phyloP scores from a whole-genome alignment of 2,888 invertebrate species.

The Melieria omissa region DNA sequence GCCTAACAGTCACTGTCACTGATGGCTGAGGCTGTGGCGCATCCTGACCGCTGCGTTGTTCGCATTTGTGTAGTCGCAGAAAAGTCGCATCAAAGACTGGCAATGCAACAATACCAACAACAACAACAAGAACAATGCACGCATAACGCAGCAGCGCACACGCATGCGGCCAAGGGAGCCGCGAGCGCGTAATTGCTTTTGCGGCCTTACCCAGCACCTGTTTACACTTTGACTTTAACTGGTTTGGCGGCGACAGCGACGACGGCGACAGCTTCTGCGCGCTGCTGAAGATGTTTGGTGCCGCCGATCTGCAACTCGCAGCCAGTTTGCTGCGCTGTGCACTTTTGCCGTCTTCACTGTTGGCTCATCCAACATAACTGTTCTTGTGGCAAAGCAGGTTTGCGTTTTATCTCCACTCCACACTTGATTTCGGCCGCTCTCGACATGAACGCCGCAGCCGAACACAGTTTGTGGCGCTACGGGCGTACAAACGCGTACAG shows the following conservation, averaged over 20 bases:
- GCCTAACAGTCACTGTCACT: no score
- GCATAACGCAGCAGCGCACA: background rate
- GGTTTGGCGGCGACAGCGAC: constrained; percentile 5
- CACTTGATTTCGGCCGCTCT: no score
- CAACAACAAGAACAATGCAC: background rate
- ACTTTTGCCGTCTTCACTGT: constrained; percentile 20
- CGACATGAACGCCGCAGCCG: no score
- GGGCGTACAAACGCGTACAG: no score
- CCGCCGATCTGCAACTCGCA: background rate
- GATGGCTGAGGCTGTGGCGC: no score
- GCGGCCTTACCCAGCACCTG: constrained; percentile 17
- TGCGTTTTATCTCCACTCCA: background rate
- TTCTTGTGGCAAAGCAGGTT: constrained; percentile 23
- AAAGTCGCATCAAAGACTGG: no score
- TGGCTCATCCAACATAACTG: constrained; percentile 28
- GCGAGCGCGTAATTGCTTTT: constrained; percentile 13
- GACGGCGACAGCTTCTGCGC: background rate
- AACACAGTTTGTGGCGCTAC: no score
- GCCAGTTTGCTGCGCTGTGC: background rate
- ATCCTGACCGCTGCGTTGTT: no score
- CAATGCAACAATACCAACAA: background rate
- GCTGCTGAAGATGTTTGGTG: background rate
- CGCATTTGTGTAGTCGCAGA: no score
- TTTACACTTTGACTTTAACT: constrained; percentile 29
- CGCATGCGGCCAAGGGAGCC: background rate